A percentile compares a stretch with the other conserved stretches of the same genome.
Evolutionary conservation across 2,113 vertebrate species (phyloP).

Genomic region (Triplophysa siluroides): DNA sequence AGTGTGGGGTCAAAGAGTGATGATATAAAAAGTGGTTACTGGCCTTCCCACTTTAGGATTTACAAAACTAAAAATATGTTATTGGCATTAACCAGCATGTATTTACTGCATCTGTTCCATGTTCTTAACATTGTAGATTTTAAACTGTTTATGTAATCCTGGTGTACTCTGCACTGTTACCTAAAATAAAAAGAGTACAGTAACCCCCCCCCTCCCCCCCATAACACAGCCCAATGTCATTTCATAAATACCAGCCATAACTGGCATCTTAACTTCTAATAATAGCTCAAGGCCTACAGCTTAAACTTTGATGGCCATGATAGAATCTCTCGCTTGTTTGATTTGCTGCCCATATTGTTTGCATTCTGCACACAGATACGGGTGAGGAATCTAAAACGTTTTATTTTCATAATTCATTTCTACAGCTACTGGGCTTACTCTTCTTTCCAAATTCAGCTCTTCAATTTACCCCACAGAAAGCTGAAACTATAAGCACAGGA

Average conservation of each 20-base stretch:
- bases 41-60: neutral
- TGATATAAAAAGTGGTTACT: neutral
- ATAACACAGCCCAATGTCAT: constrained; percentile 1
- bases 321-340: neutral
- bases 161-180: neutral
- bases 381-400: neutral
- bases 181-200: neutral
- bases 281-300: constrained; percentile 37
- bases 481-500: neutral
- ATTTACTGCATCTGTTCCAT: neutral
- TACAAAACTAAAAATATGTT: neutral
- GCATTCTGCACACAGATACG: constrained; percentile 10
- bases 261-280: constrained; percentile 18
- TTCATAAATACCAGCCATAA: constrained; percentile 25
- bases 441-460: neutral
- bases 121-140: no score
- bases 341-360: neutral
- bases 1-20: neutral
- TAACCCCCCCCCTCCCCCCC: neutral
- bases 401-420: constrained; percentile 6
- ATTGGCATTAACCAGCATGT: neutral
- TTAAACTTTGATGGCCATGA: constrained; percentile 25
- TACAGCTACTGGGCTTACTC: neutral
- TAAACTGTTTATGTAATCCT: neutral
- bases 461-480: no score